Conservation (phyloP, 2,888 invertebrate genomes). For the Willowsia nigromaculata region DNA sequence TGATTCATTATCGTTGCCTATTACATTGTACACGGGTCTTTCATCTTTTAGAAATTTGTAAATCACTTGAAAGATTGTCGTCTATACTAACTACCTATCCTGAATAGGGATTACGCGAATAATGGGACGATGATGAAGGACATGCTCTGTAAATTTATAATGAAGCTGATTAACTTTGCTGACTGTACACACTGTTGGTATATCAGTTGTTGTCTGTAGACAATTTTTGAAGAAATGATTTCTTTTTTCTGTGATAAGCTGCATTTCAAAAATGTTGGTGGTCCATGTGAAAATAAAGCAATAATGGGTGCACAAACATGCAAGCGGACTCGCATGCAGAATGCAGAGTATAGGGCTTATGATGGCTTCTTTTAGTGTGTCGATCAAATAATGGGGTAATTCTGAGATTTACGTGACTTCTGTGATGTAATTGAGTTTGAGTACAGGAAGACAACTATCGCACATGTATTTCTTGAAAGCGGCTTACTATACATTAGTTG, state of each 20-base stretch:
- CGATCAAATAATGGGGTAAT: background rate
- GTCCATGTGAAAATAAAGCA: background rate
- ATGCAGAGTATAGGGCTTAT: too few relatives aligned
- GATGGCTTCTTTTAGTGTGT: background rate
- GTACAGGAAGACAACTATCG: background rate
- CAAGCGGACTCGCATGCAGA: too few relatives aligned
- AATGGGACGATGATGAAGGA: background rate
- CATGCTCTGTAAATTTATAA: constrained; percentile 44
- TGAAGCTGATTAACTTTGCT: constrained; percentile 36
- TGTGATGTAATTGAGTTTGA: background rate
- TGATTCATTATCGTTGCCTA: constrained; percentile 15
- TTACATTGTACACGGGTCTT: background rate
- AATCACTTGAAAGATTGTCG: background rate
- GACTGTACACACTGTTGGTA: background rate
- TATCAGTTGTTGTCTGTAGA: background rate
- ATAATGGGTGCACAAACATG: background rate
- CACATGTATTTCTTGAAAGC: too few relatives aligned
- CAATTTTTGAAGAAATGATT: background rate
- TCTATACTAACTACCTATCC: background rate
- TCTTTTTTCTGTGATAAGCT: background rate
- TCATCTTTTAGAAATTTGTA: background rate
- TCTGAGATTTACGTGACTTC: background rate
- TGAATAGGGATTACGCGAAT: background rate
- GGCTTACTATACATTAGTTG: too few relatives aligned
- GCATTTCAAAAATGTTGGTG: background rate